These are phyloP conservation scores for Euproctis similis DNA, from an alignment of 2,888 invertebrate species.

Conservation along the genomic window DNA sequence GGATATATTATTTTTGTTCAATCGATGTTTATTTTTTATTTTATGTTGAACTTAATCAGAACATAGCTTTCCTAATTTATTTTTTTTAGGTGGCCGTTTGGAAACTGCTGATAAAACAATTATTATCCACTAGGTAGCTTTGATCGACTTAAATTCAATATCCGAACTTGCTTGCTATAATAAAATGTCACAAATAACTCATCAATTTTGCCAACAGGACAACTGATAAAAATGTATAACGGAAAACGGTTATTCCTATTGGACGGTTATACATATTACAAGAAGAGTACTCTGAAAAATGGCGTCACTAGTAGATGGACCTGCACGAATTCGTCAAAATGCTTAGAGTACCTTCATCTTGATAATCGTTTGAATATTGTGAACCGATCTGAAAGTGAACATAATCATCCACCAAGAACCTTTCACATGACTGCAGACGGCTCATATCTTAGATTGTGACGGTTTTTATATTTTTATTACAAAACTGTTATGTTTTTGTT, in stretches of 20 bases:
- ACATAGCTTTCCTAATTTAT: too few species aligned
- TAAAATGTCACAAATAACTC: too few species aligned
- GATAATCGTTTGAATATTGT: slow-evolving; percentile 12
- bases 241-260: slow-evolving; percentile 23
- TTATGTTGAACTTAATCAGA: too few species aligned
- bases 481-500: too few species aligned
- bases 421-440: slow-evolving; percentile 17
- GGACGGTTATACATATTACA: slow-evolving; percentile 31
- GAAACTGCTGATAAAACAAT: too few species aligned
- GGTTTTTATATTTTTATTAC: slow-evolving; percentile 2
- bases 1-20: too few species aligned
- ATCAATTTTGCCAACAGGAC: too few species aligned
- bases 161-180: too few species aligned
- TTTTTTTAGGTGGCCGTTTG: too few species aligned
- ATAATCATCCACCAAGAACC: slow-evolving; percentile 18
- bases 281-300: slow-evolving; percentile 15
- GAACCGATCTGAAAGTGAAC: slow-evolving; percentile 9
- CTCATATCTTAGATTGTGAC: slow-evolving; percentile 13
- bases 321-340: slow-evolving; percentile 17
- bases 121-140: too few species aligned
- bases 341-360: slow-evolving; percentile 15
- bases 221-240: slow-evolving; percentile 14
- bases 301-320: slow-evolving; percentile 24
- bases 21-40: too few species aligned
- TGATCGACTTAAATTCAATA: too few species aligned